A percentile compares a stretch with the other conserved stretches of the same genome.
Conservation (phyloP, 2,888 invertebrate genomes). For the Rotaria macrura region DNA sequence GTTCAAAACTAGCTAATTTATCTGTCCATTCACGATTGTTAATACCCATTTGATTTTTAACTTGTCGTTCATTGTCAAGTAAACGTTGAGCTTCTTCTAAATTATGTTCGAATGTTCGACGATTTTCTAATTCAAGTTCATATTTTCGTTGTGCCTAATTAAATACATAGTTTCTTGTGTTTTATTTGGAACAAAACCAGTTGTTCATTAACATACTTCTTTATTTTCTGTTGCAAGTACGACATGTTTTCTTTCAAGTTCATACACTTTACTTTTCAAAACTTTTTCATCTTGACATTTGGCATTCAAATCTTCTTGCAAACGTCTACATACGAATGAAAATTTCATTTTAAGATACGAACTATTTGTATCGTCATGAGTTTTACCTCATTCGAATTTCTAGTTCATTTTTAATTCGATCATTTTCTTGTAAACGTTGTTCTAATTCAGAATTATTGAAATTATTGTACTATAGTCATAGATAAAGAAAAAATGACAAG, state of each 20-base stretch:
- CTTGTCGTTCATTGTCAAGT: not conserved
- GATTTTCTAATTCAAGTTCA: conserved; percentile 20
- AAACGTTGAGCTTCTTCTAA: conserved; percentile 6
- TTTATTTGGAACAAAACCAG: too few species aligned
- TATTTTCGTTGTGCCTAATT: conserved; percentile 9
- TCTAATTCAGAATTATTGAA: conserved; percentile 3
- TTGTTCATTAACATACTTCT: too few species aligned
- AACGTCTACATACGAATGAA: not conserved
- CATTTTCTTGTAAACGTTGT: conserved; percentile 12
- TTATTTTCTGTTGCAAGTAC: conserved; percentile 2
- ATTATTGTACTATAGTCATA: not conserved
- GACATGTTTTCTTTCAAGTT: conserved; percentile 15
- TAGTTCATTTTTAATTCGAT: conserved; percentile 17
- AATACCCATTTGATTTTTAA: conserved; percentile 7
- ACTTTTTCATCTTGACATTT: conserved; percentile 20
- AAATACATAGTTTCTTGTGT: not conserved
- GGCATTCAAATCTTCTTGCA: not conserved
- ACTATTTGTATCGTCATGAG: not conserved
- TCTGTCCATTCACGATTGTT: conserved; percentile 6
- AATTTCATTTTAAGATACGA: too few species aligned
- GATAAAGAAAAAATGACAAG: not conserved
- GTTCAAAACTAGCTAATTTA: not conserved
- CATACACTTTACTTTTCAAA: not conserved
- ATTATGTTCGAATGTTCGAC: not conserved
- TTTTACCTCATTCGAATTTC: not conserved